These are phyloP conservation scores for Palaemon carinicauda DNA, from an alignment of 1,140 invertebrate species.

Conservation along the genomic window DNA sequence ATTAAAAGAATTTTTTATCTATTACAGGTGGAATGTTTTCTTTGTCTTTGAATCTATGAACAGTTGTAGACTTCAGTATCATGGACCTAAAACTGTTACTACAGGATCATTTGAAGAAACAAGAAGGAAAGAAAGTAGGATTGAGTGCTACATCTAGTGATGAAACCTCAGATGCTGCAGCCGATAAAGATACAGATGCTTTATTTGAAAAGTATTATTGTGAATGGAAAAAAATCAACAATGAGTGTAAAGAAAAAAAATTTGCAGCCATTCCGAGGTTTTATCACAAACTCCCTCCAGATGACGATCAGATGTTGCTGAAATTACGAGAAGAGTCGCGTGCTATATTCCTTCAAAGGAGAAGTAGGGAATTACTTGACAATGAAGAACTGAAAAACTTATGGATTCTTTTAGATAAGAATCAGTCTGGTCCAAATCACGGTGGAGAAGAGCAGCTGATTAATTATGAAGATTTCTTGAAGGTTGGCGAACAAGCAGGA, in stretches of 20 bases:
- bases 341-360: slow-evolving; percentile 83
- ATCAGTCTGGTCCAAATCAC: slow-evolving; percentile 75
- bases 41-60: background rate
- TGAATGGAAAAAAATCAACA: slow-evolving; percentile 68
- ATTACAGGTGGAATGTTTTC: background rate
- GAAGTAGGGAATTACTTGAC: slow-evolving; percentile 82
- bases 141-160: too few relatives aligned
- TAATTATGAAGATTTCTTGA: slow-evolving; percentile 84
- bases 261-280: slow-evolving; percentile 75
- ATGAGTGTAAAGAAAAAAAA: slow-evolving; percentile 65
- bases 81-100: slow-evolving; percentile 63
- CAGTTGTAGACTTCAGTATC: background rate
- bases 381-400: slow-evolving; percentile 87
- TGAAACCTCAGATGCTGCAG: too few relatives aligned
- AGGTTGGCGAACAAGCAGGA: slow-evolving; percentile 73
- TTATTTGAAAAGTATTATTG: slow-evolving; percentile 70
- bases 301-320: slow-evolving; percentile 78
- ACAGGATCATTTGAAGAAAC: slow-evolving; percentile 59
- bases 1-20: background rate
- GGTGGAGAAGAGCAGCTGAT: slow-evolving; percentile 82
- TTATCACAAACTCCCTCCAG: slow-evolving; percentile 79
- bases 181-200: slow-evolving; percentile 67
- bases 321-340: slow-evolving; percentile 88
- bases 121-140: background rate
- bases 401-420: slow-evolving; percentile 83